phyloP scores from a whole-genome alignment of 2,113 vertebrate species.

The Pollimyrus isidori region DNA sequence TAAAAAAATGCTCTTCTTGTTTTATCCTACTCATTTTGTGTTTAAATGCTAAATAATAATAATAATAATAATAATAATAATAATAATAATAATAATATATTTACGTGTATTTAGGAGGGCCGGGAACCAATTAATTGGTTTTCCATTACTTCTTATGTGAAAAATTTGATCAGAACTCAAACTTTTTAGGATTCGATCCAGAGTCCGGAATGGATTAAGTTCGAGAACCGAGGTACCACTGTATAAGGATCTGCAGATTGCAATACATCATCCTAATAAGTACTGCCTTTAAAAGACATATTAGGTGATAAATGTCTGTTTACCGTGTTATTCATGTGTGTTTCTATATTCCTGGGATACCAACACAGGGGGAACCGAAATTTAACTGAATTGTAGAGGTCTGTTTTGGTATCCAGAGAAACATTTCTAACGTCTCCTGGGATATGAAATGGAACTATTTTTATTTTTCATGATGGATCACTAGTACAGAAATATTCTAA shows the following conservation, averaged over 20 bases:
- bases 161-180: too few species aligned
- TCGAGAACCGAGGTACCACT: too few species aligned
- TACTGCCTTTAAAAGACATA: not conserved
- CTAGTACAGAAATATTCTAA: conserved; percentile 9
- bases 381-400: not conserved
- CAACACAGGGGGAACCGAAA: not conserved
- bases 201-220: too few species aligned
- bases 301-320: not conserved
- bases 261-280: not conserved
- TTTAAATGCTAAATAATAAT: too few species aligned
- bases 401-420: not conserved
- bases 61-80: too few species aligned
- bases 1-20: too few species aligned
- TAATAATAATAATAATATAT: too few species aligned
- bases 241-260: not conserved
- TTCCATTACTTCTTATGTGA: too few species aligned
- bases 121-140: too few species aligned
- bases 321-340: not conserved
- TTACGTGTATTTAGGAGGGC: too few species aligned
- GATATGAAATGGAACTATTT: not conserved
- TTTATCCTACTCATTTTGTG: too few species aligned
- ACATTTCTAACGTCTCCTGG: conserved; percentile 8
- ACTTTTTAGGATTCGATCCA: too few species aligned
- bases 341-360: not conserved
- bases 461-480: conserved; percentile 16